Percentiles rank a stretch among this genome's conserved stretches.
phyloP scores from a whole-genome alignment of 2,113 vertebrate genomes.

The Pangasianodon hypophthalmus region DNA sequence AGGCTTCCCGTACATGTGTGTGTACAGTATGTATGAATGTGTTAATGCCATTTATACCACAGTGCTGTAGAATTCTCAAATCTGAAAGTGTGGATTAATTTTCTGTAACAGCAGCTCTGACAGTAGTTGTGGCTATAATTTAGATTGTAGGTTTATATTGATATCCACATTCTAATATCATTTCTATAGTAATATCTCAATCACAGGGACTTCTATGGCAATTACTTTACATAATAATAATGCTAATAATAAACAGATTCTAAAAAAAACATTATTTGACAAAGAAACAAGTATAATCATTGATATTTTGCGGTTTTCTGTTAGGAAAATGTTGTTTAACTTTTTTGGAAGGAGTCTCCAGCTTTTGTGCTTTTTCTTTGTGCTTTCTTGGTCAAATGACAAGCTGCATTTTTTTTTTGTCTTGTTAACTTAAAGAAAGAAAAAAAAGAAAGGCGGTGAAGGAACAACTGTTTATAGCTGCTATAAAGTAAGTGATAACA shows the following conservation, averaged over 20 bases:
- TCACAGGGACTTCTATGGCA: not conserved
- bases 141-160: not conserved
- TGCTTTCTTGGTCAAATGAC: not conserved
- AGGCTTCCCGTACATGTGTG: slow-evolving; percentile 38
- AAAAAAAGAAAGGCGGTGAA: not conserved
- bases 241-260: not conserved
- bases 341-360: not conserved
- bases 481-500: not conserved
- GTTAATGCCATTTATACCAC: not conserved
- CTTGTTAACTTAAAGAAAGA: not conserved
- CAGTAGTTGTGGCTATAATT: not conserved
- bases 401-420: not conserved
- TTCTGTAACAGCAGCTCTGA: not conserved
- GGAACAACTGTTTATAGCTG: too few relatives aligned
- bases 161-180: not conserved
- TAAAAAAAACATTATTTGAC: not conserved
- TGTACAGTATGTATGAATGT: not conserved
- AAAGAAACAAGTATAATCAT: not conserved
- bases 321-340: not conserved
- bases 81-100: not conserved
- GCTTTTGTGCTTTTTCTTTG: not conserved
- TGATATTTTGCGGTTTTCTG: not conserved
- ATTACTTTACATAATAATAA: not conserved
- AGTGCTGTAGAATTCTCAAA: not conserved
- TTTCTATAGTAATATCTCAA: not conserved